Base-by-base conservation (phyloP, 1,140 invertebrate species). In the Danaus plexippus region DNA sequence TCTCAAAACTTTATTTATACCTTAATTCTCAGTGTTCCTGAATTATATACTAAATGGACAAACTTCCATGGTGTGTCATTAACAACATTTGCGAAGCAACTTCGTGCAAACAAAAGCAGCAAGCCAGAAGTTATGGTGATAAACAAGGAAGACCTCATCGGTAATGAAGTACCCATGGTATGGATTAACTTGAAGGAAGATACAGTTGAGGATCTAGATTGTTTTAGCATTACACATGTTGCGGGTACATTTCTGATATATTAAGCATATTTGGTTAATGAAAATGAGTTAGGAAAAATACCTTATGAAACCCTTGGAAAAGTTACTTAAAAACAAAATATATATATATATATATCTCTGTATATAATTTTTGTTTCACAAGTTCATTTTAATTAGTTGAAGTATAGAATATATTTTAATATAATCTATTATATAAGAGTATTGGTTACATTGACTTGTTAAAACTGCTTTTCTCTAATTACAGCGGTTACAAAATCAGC, bases 101-200 rank as follows among this genome's bases (percentile, higher is more conserved):
- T 91, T 32, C 73, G 90, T 32, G 52, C 65, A 55, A 85, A 78
- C 50, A 90, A 90, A 67, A 85, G 79, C 1, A 75, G 82, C 22
- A 90, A 90, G 63, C 91, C 91, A 9, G 87, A 90, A 68, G 88
- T 91, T 48, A 73, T 83, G 49, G 66, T 73, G 44, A 61, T 90
- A 4, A 54, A 80, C 8, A 61, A 80, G 11, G 73, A 89, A 2
- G 84, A 91, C 62, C 63, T 92, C 10, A 69, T 92, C 6, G 85
- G 87, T 11, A 77, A 88, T 48, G 88, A 89, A 45, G 88, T 87
- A 46, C 83, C 88, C 5, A 71, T 92, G 2, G 77, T 88, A 61
- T 91, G 89, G 88, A 88, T 91, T 59, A 89, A 90, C 71, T 73
- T 92, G 18, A 83, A 85, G 52, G 88, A 91, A 57, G 83, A 89